phyloP scores from a whole-genome alignment of 2,797 vertebrate species.

The Hoplostethus atlanticus region DNA sequence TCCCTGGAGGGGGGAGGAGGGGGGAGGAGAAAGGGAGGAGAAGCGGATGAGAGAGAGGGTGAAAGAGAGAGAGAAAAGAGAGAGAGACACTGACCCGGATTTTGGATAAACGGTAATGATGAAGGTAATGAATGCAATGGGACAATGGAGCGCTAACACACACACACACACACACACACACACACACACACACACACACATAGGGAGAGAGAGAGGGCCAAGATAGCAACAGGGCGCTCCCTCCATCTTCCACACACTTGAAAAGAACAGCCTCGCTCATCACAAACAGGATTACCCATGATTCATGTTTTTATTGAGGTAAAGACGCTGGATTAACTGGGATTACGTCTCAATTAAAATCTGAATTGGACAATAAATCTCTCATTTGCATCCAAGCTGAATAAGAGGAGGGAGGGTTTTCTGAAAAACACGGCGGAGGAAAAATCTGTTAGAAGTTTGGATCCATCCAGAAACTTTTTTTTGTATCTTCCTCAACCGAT shows the following conservation, averaged over 20 bases:
- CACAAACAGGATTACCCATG: slow-evolving; percentile 75
- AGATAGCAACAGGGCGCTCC: slow-evolving; percentile 60
- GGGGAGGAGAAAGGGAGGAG: not conserved
- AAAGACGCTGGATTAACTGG: slow-evolving; percentile 67
- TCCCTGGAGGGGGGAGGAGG: slow-evolving; percentile 55
- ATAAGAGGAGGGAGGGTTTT: slow-evolving; percentile 23
- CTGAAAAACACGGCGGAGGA: not conserved
- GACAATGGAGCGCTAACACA: slow-evolving; percentile 48
- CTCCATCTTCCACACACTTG: slow-evolving; percentile 11
- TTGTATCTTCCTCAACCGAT: no score
- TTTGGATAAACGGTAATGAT: slow-evolving; percentile 79
- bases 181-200: slow-evolving; percentile 59
- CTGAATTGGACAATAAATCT: slow-evolving; percentile 44
- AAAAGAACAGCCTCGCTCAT: slow-evolving; percentile 66
- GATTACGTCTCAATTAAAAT: slow-evolving; percentile 75
- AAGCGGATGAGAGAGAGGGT: slow-evolving; percentile 33
- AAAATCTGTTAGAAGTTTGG: no score
- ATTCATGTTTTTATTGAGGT: slow-evolving; percentile 62
- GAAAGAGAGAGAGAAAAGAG: slow-evolving; percentile 33
- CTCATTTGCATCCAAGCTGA: slow-evolving; percentile 62
- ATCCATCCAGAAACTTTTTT: no score
- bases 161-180: slow-evolving; percentile 7
- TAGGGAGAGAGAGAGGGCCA: not conserved
- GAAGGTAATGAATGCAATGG: slow-evolving; percentile 72
- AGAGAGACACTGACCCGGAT: slow-evolving; percentile 80